Evolutionary conservation across 2,113 vertebrate genomes (phyloP).

Genomic region (Pithys albifrons): DNA sequence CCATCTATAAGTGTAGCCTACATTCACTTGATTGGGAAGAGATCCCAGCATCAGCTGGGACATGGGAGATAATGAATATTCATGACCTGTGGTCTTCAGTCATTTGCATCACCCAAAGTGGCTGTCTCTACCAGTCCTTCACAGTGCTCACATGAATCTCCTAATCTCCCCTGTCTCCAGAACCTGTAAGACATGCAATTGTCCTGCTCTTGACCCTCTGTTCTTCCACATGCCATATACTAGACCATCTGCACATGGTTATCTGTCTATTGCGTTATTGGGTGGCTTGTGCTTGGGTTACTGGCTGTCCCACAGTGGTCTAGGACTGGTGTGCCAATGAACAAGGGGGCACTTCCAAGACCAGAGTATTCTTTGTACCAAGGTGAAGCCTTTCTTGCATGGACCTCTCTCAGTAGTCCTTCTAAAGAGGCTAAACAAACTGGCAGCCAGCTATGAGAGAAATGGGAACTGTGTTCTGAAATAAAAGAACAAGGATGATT

Average conservation of each 20-base stretch:
- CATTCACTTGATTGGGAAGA: not conserved
- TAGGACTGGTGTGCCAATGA: not conserved
- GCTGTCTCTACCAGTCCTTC: not conserved
- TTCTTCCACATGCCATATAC: fast-evolving
- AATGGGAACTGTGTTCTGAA: not conserved
- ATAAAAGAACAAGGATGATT: not conserved
- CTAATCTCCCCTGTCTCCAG: not conserved
- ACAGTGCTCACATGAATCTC: not conserved
- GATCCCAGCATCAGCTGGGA: not conserved
- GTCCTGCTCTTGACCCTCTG: not conserved
- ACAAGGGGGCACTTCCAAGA: not conserved
- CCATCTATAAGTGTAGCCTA: not conserved
- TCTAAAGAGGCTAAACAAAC: not conserved
- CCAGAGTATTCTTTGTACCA: fast-evolving
- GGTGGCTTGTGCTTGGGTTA: not conserved
- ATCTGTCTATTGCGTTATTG: not conserved
- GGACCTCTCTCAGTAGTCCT: not conserved
- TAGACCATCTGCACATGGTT: not conserved
- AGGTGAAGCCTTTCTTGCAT: not conserved
- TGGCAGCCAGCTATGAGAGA: not conserved
- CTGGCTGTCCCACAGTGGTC: not conserved
- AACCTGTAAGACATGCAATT: not conserved
- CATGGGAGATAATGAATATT: not conserved
- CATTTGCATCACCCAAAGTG: not conserved
- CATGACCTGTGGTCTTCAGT: not conserved